Percentiles rank a stretch among this genome's conserved stretches.
These are phyloP conservation scores for Nomada fucata DNA, from an alignment of 2,888 invertebrate species.

Conservation along the genomic window DNA sequence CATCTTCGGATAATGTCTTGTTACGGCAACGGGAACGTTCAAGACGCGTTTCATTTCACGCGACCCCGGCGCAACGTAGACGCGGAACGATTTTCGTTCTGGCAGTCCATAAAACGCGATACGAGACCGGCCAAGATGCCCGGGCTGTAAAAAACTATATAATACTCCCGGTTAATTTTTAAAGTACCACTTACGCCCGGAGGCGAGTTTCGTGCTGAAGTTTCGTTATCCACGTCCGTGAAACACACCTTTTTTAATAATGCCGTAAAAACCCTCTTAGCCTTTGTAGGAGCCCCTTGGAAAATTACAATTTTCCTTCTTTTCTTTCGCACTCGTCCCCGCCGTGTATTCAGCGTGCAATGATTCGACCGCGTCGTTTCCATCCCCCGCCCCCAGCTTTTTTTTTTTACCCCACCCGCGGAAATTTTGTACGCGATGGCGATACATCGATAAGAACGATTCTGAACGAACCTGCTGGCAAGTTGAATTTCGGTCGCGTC, in stretches of 20 bases:
- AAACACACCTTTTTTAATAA: constrained; percentile 64
- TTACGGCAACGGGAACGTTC: constrained; percentile 2
- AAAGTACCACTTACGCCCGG: constrained; percentile 69
- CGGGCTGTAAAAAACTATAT: constrained; percentile 66
- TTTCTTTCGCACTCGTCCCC: not conserved
- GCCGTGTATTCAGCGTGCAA: constrained; percentile 16
- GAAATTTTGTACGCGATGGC: not conserved
- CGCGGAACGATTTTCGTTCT: constrained; percentile 60
- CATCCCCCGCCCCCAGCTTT: too few species aligned
- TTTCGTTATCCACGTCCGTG: constrained; percentile 54
- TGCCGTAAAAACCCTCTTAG: constrained; percentile 64
- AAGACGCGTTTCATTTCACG: constrained; percentile 29
- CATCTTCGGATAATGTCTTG: constrained; percentile 27
- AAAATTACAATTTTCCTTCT: constrained; percentile 63
- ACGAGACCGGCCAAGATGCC: constrained; percentile 63
- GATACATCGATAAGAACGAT: constrained; percentile 21
- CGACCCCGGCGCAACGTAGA: not conserved
- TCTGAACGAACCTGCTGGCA: not conserved
- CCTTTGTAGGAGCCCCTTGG: constrained; percentile 58
- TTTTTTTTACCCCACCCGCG: not conserved
- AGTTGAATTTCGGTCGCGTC: not conserved
- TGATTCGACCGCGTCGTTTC: constrained; percentile 22
- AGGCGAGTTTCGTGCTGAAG: constrained; percentile 54
- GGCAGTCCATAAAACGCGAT: constrained; percentile 64
- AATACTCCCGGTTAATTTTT: constrained; percentile 78